A percentile compares a stretch with the other conserved stretches of the same genome.
These are phyloP conservation scores for Ectobius pallidus DNA, from an alignment of 2,888 invertebrate species.

Conservation along the genomic window DNA sequence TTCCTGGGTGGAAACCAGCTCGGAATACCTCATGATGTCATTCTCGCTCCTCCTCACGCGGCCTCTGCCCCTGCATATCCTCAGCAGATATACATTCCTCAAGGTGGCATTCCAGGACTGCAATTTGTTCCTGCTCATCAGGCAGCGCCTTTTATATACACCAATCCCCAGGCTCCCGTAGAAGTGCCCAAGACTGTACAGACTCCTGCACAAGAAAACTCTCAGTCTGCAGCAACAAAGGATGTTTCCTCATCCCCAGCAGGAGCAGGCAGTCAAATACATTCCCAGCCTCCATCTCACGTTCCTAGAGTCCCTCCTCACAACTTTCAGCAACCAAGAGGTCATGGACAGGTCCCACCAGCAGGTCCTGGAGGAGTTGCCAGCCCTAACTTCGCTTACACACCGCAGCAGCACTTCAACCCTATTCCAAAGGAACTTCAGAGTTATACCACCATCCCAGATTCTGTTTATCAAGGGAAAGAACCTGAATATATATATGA, in stretches of 20 bases:
- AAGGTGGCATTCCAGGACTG: not conserved
- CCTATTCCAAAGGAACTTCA: slow-evolving; percentile 13
- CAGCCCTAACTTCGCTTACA: not conserved
- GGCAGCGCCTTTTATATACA: not conserved
- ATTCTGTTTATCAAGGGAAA: not conserved
- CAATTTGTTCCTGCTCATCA: not conserved
- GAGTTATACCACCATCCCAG: slow-evolving; percentile 22
- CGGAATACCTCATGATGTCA: not conserved
- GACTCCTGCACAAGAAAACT: not conserved
- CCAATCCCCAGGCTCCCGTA: not conserved
- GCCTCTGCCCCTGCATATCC: not conserved
- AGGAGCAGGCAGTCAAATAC: not conserved
- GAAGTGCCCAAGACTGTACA: too few species aligned
- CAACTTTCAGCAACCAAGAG: not conserved
- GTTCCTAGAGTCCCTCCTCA: not conserved
- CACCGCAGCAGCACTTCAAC: not conserved
- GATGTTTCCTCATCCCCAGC: not conserved
- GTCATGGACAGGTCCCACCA: too few species aligned
- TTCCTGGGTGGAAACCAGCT: slow-evolving; percentile 37
- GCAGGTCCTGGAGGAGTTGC: not conserved
- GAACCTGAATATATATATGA: not conserved
- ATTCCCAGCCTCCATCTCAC: not conserved
- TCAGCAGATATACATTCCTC: not conserved
- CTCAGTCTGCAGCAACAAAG: not conserved
- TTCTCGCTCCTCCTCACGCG: not conserved